These are phyloP conservation scores for Synanthedon tipuliformis DNA, from an alignment of 2,888 invertebrate species.

Conservation along the genomic window DNA sequence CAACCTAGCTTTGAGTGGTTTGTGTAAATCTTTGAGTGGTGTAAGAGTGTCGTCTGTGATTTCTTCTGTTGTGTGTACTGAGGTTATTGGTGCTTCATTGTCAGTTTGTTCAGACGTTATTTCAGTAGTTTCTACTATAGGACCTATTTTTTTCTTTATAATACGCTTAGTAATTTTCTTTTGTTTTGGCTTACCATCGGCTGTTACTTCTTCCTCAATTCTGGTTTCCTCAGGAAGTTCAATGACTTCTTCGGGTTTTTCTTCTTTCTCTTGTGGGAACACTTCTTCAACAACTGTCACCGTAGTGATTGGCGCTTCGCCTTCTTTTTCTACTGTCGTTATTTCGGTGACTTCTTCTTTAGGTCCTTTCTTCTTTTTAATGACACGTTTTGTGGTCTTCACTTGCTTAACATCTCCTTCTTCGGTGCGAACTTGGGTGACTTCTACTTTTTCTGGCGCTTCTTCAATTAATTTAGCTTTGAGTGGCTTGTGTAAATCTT, in stretches of 20 bases:
- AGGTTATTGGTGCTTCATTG: slow-evolving; percentile 21
- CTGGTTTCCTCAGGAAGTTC: slow-evolving; percentile 20
- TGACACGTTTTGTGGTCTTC: slow-evolving; percentile 15
- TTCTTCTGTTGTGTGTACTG: slow-evolving; percentile 34
- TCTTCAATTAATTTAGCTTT: slow-evolving; percentile 20
- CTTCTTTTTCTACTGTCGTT: slow-evolving; percentile 29
- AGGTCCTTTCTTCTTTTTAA: slow-evolving; percentile 34
- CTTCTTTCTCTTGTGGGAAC: slow-evolving; percentile 32
- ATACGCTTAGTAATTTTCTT: slow-evolving; percentile 21
- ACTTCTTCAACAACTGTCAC: slow-evolving; percentile 13
- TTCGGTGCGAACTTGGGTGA: slow-evolving; percentile 38
- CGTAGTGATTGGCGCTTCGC: slow-evolving; percentile 15
- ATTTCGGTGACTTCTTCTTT: slow-evolving; percentile 38
- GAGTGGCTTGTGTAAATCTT: slow-evolving; percentile 5
- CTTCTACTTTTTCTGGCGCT: slow-evolving; percentile 29
- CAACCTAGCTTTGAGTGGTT: slow-evolving; percentile 6
- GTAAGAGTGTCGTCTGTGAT: slow-evolving; percentile 14
- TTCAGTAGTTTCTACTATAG: slow-evolving; percentile 28
- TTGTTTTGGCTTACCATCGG: slow-evolving; percentile 12
- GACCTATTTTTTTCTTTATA: slow-evolving; percentile 21
- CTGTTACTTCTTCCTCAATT: slow-evolving; percentile 8
- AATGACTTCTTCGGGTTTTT: slow-evolving; percentile 9
- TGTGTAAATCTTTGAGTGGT: slow-evolving; percentile 8
- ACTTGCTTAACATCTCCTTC: slow-evolving; percentile 32
- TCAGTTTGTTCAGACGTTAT: slow-evolving; percentile 31